Base-by-base conservation (phyloP, 2,888 invertebrate species). In the Incurvaria masculella region DNA sequence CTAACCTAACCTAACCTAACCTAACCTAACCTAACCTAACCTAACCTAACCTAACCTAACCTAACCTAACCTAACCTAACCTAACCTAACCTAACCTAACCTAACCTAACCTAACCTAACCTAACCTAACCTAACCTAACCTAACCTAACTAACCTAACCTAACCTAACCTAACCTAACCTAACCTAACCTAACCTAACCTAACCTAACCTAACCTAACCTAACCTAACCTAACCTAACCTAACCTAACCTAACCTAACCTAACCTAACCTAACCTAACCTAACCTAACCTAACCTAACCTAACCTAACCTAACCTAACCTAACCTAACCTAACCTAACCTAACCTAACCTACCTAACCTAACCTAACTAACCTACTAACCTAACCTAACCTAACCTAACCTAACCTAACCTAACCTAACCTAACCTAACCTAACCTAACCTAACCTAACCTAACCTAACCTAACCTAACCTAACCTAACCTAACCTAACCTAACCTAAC, bases 381-480 rank as follows among this genome's bases (percentile, higher is more conserved):
- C 42, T 42, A 42, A 42, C 42, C 42, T 42, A 42, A 42, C 42
- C 42, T 42, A 42, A 44, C 44, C 44, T 44, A 44, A 44, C 21
- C 44, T 23, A 44, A 44, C 44, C 44, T 44, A 44, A 44, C 44
- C 26, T 23, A 44, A 21, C 44, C 44, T 44, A 44, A 44, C 44
- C 44, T 44, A 44, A 44, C 44, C 44, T 44, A 44, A 44, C 44
- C 44, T 23, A 23, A 44, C 21, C 44, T 44, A 26, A 44, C 44
- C 23, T 23, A 23, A 48, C 44, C 48, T 43, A 44, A 48, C 44
- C 48, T 43, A 44, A 48, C 44, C 48, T 43, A 44, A 48, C 44
- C 48, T 43, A 44, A 48, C 44, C 48, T 33, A 44, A 48, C 44
- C 48, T 44, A 44, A 48, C 44, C 48, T 43, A 44, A 48, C 44